phyloP scores from a whole-genome alignment of 2,888 invertebrate species.

The Actias luna region DNA sequence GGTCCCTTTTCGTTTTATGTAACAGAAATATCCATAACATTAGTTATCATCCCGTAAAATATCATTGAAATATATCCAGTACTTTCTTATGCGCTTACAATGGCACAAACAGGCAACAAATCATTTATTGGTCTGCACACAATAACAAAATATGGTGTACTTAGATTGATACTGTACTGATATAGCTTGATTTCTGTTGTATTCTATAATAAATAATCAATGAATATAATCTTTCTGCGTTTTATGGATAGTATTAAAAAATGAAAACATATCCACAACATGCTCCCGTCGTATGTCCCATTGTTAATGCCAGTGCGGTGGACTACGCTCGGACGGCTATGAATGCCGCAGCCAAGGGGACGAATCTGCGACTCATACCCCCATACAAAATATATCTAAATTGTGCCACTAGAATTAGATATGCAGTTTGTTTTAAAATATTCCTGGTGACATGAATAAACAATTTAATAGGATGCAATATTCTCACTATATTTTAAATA shows the following conservation, averaged over 20 bases:
- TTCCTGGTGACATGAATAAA: not conserved
- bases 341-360: slow-evolving; percentile 49
- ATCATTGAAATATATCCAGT: no score
- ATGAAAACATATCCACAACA: slow-evolving; percentile 12
- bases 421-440: not conserved
- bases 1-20: no score
- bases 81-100: no score
- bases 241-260: not conserved
- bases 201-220: no score
- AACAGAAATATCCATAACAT: no score
- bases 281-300: slow-evolving; percentile 4
- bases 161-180: no score
- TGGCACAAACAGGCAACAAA: no score
- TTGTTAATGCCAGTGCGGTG: slow-evolving; percentile 24
- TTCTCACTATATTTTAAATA: no score
- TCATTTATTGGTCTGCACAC: no score
- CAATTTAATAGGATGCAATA: not conserved
- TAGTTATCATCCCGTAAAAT: no score
- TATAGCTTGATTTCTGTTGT: no score
- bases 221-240: not conserved
- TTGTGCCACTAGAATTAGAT: slow-evolving; percentile 55
- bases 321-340: slow-evolving; percentile 52
- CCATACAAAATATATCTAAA: slow-evolving; percentile 59
- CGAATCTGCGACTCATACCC: slow-evolving; percentile 35
- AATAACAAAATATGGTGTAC: no score